Base-by-base conservation (phyloP, 1,140 invertebrate genomes). In the Sycophila sp. region DNA sequence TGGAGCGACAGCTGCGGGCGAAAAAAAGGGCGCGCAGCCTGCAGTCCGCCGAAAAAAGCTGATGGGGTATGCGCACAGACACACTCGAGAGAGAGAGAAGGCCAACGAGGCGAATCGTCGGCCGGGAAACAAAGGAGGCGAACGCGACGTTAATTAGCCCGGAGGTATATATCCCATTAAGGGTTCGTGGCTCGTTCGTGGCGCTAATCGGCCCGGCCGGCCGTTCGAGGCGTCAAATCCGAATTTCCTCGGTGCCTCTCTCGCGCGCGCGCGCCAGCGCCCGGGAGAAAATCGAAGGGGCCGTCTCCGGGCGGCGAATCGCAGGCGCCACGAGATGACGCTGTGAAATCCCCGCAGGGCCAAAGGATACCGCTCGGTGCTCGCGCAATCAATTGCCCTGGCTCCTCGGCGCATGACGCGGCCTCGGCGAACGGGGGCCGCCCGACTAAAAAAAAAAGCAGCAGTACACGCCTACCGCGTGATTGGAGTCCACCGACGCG, bases 301-400 rank as follows among this genome's bases (percentile, higher is more conserved):
- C n/a, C n/a, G 62, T 42, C 51, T 67, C 69, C 32, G 47, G 65
- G 24, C 67, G 51, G 69, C 69, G 76, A 76, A 78, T 79, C 68
- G 71, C 73, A 78, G 80, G 79, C 80, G 78, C 80, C 80, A 75
- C 75, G 68, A 69, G 55, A 78, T 82, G 78, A 81, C 79, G 78
- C 69, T 74, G 76, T 73, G 75, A 73, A 75, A 77, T 75, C 75
- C 68, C 47, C 60, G 73, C 59, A 53, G 24, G 55, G 32, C 45
- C 70, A 36, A 19, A 36, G 15, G 36, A 11, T 30, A 13, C n/a
- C 4, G 32, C 0, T 4, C 32, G 4, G 55, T 70, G 53, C 36
- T 49, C 22, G 49, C 69, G 69, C 69, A 65, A 71, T 71, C 69
- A 71, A 71, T 71, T 66, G 69, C 69, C 24, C n/a, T 6, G 1